Percentiles rank a stretch among this genome's conserved stretches.
Evolutionary conservation across 2,888 invertebrate species (phyloP).

Genomic region (Drosophila birchii): DNA sequence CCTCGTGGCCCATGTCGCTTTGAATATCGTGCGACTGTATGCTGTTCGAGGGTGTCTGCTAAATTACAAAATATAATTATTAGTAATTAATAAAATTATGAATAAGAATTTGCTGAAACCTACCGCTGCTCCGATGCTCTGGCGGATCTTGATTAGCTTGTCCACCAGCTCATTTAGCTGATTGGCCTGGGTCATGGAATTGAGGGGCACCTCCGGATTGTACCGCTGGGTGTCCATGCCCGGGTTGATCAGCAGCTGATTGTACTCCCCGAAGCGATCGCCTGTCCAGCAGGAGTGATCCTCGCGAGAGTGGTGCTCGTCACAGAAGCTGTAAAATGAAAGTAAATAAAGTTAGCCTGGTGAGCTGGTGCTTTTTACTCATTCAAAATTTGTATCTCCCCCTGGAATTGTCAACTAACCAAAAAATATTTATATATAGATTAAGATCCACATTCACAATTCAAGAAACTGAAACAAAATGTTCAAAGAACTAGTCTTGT

Average conservation of each 20-base stretch:
- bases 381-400: background rate
- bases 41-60: conserved; percentile 78
- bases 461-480: conserved; percentile 35
- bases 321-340: conserved; percentile 77
- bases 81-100: background rate
- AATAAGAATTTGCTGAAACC: conserved; percentile 28
- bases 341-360: conserved; percentile 8
- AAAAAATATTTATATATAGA: conserved; percentile 2
- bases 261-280: conserved; percentile 84
- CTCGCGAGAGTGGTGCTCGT: conserved; percentile 82
- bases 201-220: conserved; percentile 84
- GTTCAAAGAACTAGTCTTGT: conserved; percentile 64
- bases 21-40: conserved; percentile 83
- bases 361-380: conserved; percentile 12
- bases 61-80: background rate
- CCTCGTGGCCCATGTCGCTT: conserved; percentile 84
- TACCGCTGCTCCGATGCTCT: conserved; percentile 83
- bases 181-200: conserved; percentile 75
- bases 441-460: background rate
- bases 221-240: conserved; percentile 84
- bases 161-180: conserved; percentile 84
- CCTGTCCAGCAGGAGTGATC: conserved; percentile 85
- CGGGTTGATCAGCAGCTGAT: conserved; percentile 82
- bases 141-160: conserved; percentile 84
- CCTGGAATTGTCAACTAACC: background rate